These are phyloP conservation scores for Selenia dentaria DNA, from an alignment of 2,888 invertebrate species.

Conservation along the genomic window DNA sequence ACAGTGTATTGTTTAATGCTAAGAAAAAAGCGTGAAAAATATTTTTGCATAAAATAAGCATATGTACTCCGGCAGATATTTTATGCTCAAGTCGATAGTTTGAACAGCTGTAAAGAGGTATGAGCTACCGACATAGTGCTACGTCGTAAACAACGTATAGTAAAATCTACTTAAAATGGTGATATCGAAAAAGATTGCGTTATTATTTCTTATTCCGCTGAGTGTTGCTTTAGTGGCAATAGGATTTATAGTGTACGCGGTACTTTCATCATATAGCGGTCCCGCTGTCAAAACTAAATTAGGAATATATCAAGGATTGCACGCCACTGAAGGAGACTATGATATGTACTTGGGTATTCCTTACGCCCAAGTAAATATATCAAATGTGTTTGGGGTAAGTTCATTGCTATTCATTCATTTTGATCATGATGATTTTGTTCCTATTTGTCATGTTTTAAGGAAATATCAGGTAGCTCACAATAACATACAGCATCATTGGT, in stretches of 20 bases:
- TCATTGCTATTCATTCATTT: too few species aligned
- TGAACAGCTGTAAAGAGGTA: background rate
- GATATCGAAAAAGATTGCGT: slow-evolving; percentile 1
- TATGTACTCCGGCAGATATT: too few species aligned
- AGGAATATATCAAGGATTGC: slow-evolving; percentile 30
- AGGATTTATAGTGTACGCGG: slow-evolving; percentile 6
- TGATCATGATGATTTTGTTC: too few species aligned
- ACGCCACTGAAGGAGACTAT: slow-evolving; percentile 26
- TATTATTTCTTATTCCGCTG: slow-evolving; percentile 3
- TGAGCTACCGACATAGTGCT: background rate
- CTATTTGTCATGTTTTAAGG: too few species aligned
- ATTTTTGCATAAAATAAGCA: background rate
- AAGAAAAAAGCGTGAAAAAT: background rate
- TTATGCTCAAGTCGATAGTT: background rate
- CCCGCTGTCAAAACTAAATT: slow-evolving; percentile 19
- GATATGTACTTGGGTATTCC: slow-evolving; percentile 44
- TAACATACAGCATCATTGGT: too few species aligned
- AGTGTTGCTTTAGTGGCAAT: background rate
- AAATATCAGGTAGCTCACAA: too few species aligned
- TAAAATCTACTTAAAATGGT: background rate
- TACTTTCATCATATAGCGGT: slow-evolving; percentile 4
- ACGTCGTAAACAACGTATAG: background rate
- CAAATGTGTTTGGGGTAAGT: slow-evolving; percentile 53
- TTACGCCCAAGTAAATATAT: slow-evolving; percentile 42
- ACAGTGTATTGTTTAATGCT: too few species aligned